phyloP scores from a whole-genome alignment of 1,140 invertebrate species.

The Danaus plexippus region DNA sequence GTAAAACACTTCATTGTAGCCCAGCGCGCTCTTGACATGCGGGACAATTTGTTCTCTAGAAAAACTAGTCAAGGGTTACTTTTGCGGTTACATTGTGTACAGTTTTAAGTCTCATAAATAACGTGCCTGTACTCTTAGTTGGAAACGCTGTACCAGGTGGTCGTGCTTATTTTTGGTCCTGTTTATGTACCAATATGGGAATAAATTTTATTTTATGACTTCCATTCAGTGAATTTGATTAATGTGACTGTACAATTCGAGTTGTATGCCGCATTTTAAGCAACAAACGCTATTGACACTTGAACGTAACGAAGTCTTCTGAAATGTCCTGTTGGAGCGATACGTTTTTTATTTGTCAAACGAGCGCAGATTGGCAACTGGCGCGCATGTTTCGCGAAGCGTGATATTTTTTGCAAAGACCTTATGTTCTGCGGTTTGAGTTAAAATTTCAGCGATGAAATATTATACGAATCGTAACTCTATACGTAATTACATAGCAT shows the following conservation, averaged over 20 bases:
- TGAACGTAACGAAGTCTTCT: slow-evolving; percentile 9
- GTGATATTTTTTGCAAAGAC: slow-evolving; percentile 57
- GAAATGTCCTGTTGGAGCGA: slow-evolving; percentile 2
- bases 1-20: slow-evolving; percentile 17
- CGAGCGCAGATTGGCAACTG: slow-evolving; percentile 40
- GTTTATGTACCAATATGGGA: slow-evolving; percentile 54
- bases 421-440: slow-evolving; percentile 37
- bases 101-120: slow-evolving; percentile 53
- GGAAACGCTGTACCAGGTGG: slow-evolving; percentile 56
- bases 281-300: slow-evolving; percentile 11
- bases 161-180: slow-evolving; percentile 55
- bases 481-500: slow-evolving; percentile 15
- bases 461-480: slow-evolving; percentile 35
- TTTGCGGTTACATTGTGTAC: slow-evolving; percentile 59
- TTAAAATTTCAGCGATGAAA: slow-evolving; percentile 61
- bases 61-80: slow-evolving; percentile 64
- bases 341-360: slow-evolving; percentile 14
- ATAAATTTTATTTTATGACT: slow-evolving; percentile 60
- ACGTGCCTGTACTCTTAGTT: slow-evolving; percentile 48
- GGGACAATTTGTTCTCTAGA: slow-evolving; percentile 48
- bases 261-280: slow-evolving; percentile 19
- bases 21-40: slow-evolving; percentile 29
- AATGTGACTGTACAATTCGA: slow-evolving; percentile 25
- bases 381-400: slow-evolving; percentile 48
- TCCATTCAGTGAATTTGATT: slow-evolving; percentile 51